Conservation (phyloP, 2,888 invertebrate species). For the Auanema sp. region DNA sequence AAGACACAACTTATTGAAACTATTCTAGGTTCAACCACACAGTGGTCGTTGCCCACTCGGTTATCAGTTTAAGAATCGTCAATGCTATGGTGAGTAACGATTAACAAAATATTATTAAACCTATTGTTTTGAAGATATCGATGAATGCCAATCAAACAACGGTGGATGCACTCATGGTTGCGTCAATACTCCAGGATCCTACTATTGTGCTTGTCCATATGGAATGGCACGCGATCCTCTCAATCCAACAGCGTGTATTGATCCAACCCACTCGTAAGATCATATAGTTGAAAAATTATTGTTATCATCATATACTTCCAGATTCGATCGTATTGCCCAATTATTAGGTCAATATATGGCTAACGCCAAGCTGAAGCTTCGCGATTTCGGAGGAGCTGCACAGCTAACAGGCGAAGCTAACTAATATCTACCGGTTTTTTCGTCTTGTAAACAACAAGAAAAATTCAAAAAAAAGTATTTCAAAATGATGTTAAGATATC, state of each 20-base stretch:
- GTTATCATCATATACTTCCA: constrained; percentile 11
- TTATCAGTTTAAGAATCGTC: constrained; percentile 38
- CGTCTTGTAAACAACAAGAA: no score
- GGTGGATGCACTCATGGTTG: constrained; percentile 62
- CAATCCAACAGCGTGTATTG: constrained; percentile 50
- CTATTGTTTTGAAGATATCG: constrained; percentile 46
- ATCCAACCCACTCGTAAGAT: constrained; percentile 40
- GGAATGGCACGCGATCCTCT: constrained; percentile 58
- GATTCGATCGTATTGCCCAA: constrained; percentile 55
- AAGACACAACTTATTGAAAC: no score
- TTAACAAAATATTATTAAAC: background rate
- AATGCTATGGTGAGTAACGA: constrained; percentile 44
- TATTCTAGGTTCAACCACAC: constrained; percentile 33
- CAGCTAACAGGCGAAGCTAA: no score
- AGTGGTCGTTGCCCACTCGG: constrained; percentile 49
- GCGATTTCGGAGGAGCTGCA: background rate
- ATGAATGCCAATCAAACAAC: constrained; percentile 57
- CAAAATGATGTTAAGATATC: background rate
- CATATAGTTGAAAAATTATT: background rate
- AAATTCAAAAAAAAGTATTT: background rate
- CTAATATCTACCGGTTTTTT: no score
- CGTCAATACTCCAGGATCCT: constrained; percentile 61
- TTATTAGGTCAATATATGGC: constrained; percentile 53
- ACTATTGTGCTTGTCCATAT: constrained; percentile 62
- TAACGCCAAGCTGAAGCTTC: constrained; percentile 35